Base-by-base conservation (phyloP, 2,797 vertebrate genomes). In the Eulemur rubriventer region DNA sequence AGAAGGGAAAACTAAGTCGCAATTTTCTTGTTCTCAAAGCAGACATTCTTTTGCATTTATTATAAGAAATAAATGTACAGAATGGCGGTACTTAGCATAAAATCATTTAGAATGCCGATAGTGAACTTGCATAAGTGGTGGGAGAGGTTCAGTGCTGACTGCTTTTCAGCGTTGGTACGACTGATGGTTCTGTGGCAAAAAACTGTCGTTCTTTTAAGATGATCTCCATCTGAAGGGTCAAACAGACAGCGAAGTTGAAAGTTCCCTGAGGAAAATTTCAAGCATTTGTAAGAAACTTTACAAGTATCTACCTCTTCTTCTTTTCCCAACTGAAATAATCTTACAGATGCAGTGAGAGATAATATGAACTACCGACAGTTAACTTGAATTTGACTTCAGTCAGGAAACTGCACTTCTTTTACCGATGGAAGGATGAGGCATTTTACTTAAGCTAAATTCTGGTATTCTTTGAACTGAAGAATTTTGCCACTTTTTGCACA, bases 271-370 rank as follows among this genome's bases (percentile, higher is more conserved):
- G 79, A 96, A 97, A 98, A 94, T 94, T 96, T 96, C 81, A 97
- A 98, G 86, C 73, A 13, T 96, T 55, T 93, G 67, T 97, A 96
- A 96, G 83, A 97, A 96, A 91, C 96, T 97, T 98, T 96, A 22
- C 86, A 86, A 73, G 81, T 80, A 72, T 89, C 82, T 89, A 43
- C 82, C 63, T 93, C 20, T 97, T 83, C 92, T 84, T 75, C 26
- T 95, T 84, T 95, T 73, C 69, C 48, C 0, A 2, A 67, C 50
- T 92, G 94, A 96, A 86, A n/a, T 97, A 75, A 97, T 95, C 63
- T 95, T 96, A 94, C 61, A 88, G 87, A 97, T 89, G 87, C 87
- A 92, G 59, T 73, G 26, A 96, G 63, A 91, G 35, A 81, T 52
- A 69, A 81, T 75, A 22, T 18, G n/a, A 84, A 91, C 30, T 43